Evolutionary conservation across 2,113 vertebrate species (phyloP).

Genomic region (Cyphomyrus plagiostoma): DNA sequence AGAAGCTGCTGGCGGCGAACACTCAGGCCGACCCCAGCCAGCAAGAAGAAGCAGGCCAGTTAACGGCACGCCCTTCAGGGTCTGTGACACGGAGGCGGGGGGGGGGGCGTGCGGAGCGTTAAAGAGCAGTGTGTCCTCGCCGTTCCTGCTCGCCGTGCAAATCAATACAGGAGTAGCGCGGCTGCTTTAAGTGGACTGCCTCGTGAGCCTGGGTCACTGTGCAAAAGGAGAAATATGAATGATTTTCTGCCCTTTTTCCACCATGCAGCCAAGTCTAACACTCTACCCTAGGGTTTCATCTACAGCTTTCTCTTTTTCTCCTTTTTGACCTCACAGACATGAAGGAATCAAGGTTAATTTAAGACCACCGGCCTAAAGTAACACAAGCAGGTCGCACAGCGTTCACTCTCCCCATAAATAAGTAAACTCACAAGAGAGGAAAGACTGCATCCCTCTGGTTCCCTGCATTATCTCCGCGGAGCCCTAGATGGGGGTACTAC

Average conservation of each 20-base stretch:
- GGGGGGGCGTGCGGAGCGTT: background rate
- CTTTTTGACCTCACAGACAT: background rate
- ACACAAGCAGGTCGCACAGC: background rate
- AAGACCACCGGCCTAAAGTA: background rate
- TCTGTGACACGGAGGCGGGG: background rate
- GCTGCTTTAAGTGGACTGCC: background rate
- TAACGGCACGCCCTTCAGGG: background rate
- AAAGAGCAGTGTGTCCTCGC: background rate
- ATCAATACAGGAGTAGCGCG: background rate
- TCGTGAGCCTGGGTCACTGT: background rate
- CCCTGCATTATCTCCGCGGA: conserved; percentile 12
- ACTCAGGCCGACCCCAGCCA: background rate
- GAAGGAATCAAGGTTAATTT: background rate
- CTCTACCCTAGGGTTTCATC: background rate
- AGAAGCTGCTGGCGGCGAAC: background rate
- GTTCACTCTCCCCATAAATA: conserved; percentile 6
- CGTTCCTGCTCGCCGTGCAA: background rate
- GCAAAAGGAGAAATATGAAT: background rate
- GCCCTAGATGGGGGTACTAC: conserved; percentile 19
- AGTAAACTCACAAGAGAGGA: background rate
- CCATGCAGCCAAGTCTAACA: background rate
- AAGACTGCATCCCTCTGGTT: conserved; percentile 2
- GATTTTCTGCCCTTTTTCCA: background rate
- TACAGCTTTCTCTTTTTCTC: no score
- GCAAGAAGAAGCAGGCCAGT: background rate